Percentiles rank a stretch among this genome's conserved stretches.
Conservation (phyloP, 2,888 invertebrate genomes). For the Timandra comae region DNA sequence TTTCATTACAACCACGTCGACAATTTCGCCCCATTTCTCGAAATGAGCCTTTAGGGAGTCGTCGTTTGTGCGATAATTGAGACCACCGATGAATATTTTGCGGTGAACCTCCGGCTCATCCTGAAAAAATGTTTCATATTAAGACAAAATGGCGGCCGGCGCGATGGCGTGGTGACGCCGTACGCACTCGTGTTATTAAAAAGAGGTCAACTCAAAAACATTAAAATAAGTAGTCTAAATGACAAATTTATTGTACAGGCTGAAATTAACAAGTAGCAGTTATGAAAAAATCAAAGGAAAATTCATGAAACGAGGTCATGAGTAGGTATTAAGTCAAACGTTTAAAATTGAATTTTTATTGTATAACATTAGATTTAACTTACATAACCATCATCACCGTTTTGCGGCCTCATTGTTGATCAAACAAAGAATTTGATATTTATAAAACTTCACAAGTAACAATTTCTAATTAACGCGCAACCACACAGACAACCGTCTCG, state of each 20-base stretch:
- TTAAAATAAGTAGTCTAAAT: conserved; percentile 10
- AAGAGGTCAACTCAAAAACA: no score
- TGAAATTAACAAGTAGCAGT: no score
- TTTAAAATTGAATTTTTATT: no score
- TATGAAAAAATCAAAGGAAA: no score
- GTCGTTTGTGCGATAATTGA: conserved; percentile 96
- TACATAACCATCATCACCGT: conserved; percentile 69
- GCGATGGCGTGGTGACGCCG: conserved; percentile 23
- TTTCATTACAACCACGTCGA: conserved; percentile 98
- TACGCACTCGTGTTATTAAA: no score
- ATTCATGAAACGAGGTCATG: no score
- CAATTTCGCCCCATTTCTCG: conserved; percentile 97
- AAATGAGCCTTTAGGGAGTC: conserved; percentile 96
- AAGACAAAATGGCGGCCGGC: conserved; percentile 69
- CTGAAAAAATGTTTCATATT: conserved; percentile 54
- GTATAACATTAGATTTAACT: conserved; percentile 38
- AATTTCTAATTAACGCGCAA: conserved; percentile 6
- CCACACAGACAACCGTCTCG: conserved; percentile 30
- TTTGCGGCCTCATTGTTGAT: conserved; percentile 62
- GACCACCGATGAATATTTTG: conserved; percentile 96
- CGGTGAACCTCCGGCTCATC: conserved; percentile 90
- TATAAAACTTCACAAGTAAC: conserved; percentile 4
- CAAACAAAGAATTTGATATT: conserved; percentile 4
- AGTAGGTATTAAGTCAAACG: no score
- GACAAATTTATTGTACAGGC: no score